Base-by-base conservation (phyloP, 2,797 vertebrate species). In the Sparidentex hasta region DNA sequence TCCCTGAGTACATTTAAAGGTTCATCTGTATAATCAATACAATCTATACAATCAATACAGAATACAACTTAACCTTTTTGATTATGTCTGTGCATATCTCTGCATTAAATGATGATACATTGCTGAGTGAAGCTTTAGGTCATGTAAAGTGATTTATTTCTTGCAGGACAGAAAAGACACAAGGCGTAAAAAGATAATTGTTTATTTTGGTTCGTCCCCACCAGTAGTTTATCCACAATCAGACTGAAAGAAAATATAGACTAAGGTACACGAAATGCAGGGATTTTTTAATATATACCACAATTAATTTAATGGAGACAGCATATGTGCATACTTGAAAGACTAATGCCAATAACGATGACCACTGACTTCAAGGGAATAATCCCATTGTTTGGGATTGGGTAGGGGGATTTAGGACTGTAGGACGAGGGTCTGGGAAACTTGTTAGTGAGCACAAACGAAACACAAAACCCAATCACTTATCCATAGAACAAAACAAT, bases 181-280 rank as follows among this genome's bases (percentile, higher is more conserved):
- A 71, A 55, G 73, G 41, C 44, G 18, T 92, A 94, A 94, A 94
- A 94, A 94, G 90, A 92, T 93, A 93, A 87, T 89, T 71, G 87
- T 95, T 94, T 94, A 94, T 94, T 95, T 95, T 93, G 91, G 91
- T 93, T 94, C 74, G 91, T 94, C 85, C 90, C 92, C 92, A 92
- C 92, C 93, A 94, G 92, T 92, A 93, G 91, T 93, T 93, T 92
- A 90, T 91, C 92, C 91, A 94, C 92, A 93, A 92, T 92, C 92
- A 90, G 91, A 94, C 89, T 90, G 88, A 94, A 94, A 92, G 76
- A 89, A 93, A 92, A 90, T 88, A 88, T 90, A 91, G 92, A 93
- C 90, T 91, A 92, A 92, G 77, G 85, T 94, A 94, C 92, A 94
- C 90, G 52, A 94, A 94, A 94, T 91, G 90, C 82, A 87, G 92